phyloP scores from a whole-genome alignment of 2,888 invertebrate genomes.

The Pseudococcus longispinus region DNA sequence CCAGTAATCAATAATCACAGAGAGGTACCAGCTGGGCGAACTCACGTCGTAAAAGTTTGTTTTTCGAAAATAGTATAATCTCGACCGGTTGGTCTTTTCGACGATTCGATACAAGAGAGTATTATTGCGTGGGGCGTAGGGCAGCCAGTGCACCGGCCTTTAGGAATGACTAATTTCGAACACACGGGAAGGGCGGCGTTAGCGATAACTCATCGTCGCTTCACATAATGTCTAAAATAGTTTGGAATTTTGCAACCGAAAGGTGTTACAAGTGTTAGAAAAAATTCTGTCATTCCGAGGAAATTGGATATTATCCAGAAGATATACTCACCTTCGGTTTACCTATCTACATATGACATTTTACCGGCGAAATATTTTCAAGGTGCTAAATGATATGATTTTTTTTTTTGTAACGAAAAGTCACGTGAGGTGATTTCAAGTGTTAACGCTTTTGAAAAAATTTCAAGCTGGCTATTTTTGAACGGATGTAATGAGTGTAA shows the following conservation, averaged over 20 bases:
- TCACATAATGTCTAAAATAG: neutral
- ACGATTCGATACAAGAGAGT: neutral
- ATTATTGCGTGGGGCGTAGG: neutral
- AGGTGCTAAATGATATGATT: constrained; percentile 31
- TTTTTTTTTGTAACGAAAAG: neutral
- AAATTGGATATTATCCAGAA: constrained; percentile 42
- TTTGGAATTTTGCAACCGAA: constrained; percentile 29
- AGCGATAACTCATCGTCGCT: neutral
- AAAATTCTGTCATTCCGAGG: constrained; percentile 30
- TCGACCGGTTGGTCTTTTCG: neutral
- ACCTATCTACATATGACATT: neutral
- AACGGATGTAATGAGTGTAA: neutral
- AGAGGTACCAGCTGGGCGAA: constrained; percentile 6
- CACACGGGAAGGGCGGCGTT: neutral
- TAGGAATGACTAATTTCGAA: constrained; percentile 10
- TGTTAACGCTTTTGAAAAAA: constrained; percentile 13
- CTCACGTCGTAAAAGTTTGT: neutral
- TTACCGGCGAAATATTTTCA: constrained; percentile 30
- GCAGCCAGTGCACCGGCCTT: neutral
- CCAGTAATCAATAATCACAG: neutral
- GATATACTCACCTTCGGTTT: neutral
- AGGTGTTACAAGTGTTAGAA: constrained; percentile 3
- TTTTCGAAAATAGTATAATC: neutral
- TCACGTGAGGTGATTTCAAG: neutral
- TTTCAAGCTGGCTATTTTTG: constrained; percentile 19